Conservation (phyloP, 2,888 invertebrate genomes). For the Lepidocyrtoides sp. region DNA sequence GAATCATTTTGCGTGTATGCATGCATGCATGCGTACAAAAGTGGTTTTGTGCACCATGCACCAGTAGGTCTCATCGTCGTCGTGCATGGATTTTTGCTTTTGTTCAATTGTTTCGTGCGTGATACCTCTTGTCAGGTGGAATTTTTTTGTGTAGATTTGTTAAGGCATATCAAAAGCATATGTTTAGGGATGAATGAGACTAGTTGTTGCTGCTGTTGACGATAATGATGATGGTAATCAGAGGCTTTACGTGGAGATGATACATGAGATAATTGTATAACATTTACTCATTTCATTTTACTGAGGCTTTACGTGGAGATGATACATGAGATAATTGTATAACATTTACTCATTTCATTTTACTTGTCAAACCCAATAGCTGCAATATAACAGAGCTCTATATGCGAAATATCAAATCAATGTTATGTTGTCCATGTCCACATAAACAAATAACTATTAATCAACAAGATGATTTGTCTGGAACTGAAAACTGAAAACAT, state of each 20-base stretch:
- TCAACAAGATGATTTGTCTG: too few species aligned
- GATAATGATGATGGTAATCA: constrained; percentile 41
- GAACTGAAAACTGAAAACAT: too few species aligned
- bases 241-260: constrained; percentile 53
- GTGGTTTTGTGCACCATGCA: constrained; percentile 74
- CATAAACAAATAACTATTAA: too few species aligned
- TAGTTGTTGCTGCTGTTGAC: constrained; percentile 32
- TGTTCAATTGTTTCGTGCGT: constrained; percentile 75
- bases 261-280: constrained; percentile 60
- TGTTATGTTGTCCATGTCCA: background rate
- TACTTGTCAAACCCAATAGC: constrained; percentile 53
- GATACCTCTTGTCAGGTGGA: constrained; percentile 76
- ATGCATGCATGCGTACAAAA: constrained; percentile 75
- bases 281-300: constrained; percentile 8
- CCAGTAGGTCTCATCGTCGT: constrained; percentile 59
- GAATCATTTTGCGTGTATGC: constrained; percentile 70
- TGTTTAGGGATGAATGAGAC: constrained; percentile 56
- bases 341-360: constrained; percentile 33
- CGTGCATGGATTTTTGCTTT: constrained; percentile 68
- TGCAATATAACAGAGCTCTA: background rate
- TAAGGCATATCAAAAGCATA: constrained; percentile 55
- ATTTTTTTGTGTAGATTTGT: constrained; percentile 54
- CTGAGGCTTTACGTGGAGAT: constrained; percentile 52
- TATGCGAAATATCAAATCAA: background rate
- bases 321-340: constrained; percentile 63